phyloP scores from a whole-genome alignment of 2,888 invertebrate species.

The Cosmia pyralina region DNA sequence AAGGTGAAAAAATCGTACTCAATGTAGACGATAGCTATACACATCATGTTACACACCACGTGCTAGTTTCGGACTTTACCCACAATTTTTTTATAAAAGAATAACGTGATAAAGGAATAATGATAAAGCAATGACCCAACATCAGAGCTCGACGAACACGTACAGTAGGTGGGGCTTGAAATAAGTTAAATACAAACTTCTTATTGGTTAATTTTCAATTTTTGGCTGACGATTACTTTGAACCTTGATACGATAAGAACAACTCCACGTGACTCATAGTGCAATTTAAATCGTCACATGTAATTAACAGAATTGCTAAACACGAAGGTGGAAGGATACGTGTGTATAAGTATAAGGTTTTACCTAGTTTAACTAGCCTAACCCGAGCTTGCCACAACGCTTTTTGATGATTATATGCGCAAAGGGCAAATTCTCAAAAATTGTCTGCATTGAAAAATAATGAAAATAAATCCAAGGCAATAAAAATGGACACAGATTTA shows the following conservation, averaged over 20 bases:
- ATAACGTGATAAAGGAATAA: conserved; percentile 36
- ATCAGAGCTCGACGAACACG: conserved; percentile 11
- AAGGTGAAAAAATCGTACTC: background rate
- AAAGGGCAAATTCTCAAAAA: background rate
- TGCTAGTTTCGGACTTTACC: conserved; percentile 16
- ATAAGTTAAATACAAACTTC: conserved; percentile 11
- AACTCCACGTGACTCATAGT: conserved; percentile 15
- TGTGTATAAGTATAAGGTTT: background rate
- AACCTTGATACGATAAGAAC: conserved; percentile 11
- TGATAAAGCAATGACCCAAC: conserved; percentile 33
- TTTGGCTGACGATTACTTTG: background rate
- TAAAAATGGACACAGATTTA: background rate
- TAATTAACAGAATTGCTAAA: conserved; percentile 4
- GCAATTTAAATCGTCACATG: conserved; percentile 3
- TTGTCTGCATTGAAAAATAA: background rate
- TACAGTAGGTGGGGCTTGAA: conserved; percentile 36
- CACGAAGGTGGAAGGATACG: too few species aligned
- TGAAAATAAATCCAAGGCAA: background rate
- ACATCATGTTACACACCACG: conserved; percentile 22
- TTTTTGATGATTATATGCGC: background rate
- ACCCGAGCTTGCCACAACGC: background rate
- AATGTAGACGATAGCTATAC: conserved; percentile 13
- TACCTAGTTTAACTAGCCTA: background rate
- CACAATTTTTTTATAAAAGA: conserved; percentile 9
- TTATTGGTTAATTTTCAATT: conserved; percentile 27